Base-by-base conservation (phyloP, 2,113 vertebrate species). In the Toxotes jaculatrix region DNA sequence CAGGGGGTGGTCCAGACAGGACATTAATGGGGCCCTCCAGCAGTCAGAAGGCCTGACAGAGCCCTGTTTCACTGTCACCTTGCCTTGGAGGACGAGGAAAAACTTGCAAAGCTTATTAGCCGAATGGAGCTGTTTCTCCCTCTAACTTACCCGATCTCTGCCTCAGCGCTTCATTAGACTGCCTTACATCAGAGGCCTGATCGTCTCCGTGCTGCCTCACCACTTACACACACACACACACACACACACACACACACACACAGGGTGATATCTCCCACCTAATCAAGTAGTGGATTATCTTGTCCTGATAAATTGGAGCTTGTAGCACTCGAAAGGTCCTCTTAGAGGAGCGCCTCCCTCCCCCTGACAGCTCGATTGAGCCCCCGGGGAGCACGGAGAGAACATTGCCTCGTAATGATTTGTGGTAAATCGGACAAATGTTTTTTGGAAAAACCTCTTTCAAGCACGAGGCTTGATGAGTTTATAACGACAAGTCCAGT, bases 231-330 rank as follows among this genome's bases (percentile, higher is more conserved):
- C 13, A 56, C 82, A 71, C 61, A 40, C 70, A 56, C 74, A 47
- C 43, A 36, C 71, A 59, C 59, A 57, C 69, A 31, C 77, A 34
- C 51, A 62, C 94, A 45, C 92, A 91, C 77, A 23, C 89, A 85
- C 81, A 91, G 83, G 84, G 87, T 94, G 92, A 93, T 94, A 93
- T 94, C 93, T 94, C 84, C 90, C 78, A 94, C 93, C 93, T 95
- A 93, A 95, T 94, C 93, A 94, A 96, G 91, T 90, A 79, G 89
- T 89, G 92, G 93, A 95, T 95, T 96, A 95, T 95, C 93, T 95
- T 94, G 93, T 95, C 89, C 93, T 95, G 94, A 93, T 95, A 95
- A 95, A 96, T 94, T 95, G 95, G 93, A 95, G 92, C 88, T 64
- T 62, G 88, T 88, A 89, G 88, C 87, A 92, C 56, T 27, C 93